A percentile compares a stretch with the other conserved stretches of the same genome.
phyloP scores from a whole-genome alignment of 2,113 vertebrate species.

The Amphiprion percula region DNA sequence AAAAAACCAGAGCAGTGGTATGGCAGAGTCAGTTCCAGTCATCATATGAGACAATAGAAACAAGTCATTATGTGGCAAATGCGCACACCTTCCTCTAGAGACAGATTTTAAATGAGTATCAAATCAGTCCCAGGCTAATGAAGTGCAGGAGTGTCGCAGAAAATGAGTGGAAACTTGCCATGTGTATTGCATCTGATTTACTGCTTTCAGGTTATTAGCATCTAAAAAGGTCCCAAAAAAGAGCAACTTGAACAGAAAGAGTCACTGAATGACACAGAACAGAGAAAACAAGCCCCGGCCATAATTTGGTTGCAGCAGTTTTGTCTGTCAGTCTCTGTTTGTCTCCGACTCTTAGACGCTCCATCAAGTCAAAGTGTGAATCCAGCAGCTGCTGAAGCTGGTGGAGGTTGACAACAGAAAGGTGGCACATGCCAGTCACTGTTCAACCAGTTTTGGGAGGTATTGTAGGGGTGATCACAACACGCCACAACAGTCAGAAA shows the following conservation, averaged over 20 bases:
- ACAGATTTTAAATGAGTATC: slow-evolving; percentile 2
- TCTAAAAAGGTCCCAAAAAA: slow-evolving; percentile 1
- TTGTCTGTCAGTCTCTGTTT: not conserved
- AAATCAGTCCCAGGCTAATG: not conserved
- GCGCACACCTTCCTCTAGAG: not conserved
- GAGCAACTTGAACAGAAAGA: not conserved
- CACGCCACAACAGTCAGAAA: not conserved
- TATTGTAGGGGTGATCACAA: not conserved
- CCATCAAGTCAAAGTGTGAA: not conserved
- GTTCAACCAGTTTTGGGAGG: not conserved
- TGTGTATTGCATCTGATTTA: not conserved
- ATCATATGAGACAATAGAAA: not conserved
- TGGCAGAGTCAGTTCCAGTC: not conserved
- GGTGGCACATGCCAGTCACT: not conserved
- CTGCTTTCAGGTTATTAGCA: not conserved
- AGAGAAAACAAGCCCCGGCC: not conserved
- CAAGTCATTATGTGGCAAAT: slow-evolving; percentile 1
- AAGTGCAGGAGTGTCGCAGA: not conserved
- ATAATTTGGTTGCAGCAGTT: not conserved
- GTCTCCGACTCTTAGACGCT: not conserved
- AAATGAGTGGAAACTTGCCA: not conserved
- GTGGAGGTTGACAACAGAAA: slow-evolving; percentile 8
- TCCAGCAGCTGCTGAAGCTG: not conserved
- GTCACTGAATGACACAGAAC: not conserved
- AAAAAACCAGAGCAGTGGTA: slow-evolving; percentile 3